Evolutionary conservation across 2,888 invertebrate species (phyloP).

Genomic region (Slavum lentiscoides): DNA sequence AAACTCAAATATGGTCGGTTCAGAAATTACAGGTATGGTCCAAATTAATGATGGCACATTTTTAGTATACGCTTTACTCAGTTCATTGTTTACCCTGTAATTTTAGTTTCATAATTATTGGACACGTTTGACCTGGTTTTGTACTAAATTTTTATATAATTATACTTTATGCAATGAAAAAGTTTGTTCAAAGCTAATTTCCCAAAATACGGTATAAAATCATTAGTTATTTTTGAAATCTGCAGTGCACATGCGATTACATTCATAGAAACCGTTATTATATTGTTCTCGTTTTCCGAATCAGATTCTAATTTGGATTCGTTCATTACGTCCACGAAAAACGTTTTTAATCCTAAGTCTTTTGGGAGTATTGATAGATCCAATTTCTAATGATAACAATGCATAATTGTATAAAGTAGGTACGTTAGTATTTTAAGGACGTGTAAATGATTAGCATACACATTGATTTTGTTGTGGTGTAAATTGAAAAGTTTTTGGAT

Average conservation of each 20-base stretch:
- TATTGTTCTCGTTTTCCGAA: constrained; percentile 7
- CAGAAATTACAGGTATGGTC: constrained; percentile 28
- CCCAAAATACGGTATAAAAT: constrained; percentile 43
- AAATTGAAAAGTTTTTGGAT: constrained; percentile 29
- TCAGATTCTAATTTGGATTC: background rate
- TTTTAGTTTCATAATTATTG: background rate
- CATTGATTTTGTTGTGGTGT: constrained; percentile 24
- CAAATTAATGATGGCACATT: constrained; percentile 6
- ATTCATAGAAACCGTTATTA: constrained; percentile 28
- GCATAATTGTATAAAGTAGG: background rate
- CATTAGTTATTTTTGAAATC: constrained; percentile 29
- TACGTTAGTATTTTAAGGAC: background rate
- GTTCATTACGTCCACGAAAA: constrained; percentile 1
- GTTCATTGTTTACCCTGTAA: constrained; percentile 28
- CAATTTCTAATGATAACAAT: constrained; percentile 21
- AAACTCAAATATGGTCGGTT: constrained; percentile 22
- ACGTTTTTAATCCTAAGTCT: constrained; percentile 27
- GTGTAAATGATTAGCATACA: constrained; percentile 11
- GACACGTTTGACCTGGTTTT: background rate
- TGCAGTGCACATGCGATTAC: constrained; percentile 9
- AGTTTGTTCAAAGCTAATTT: constrained; percentile 41
- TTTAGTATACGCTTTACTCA: constrained; percentile 12
- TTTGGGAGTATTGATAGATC: constrained; percentile 23
- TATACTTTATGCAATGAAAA: constrained; percentile 32
- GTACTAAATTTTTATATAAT: background rate